Evolutionary conservation across 2,888 invertebrate genomes (phyloP).

Genomic region (Scaptomyza tumidula): DNA sequence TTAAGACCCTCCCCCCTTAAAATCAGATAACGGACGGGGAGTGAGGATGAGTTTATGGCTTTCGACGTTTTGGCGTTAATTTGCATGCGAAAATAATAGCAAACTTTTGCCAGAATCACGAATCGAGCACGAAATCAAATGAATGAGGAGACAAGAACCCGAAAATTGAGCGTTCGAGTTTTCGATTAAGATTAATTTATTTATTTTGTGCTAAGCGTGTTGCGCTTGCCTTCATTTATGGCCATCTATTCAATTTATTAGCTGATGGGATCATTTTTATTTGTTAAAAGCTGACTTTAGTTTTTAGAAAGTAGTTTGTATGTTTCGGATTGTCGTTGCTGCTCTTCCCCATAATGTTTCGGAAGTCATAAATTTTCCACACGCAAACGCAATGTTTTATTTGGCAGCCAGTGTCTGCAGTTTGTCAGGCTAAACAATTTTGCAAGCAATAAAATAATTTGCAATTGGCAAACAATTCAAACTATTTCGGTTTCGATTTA

Average conservation of each 20-base stretch:
- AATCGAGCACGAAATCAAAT: constrained; percentile 5
- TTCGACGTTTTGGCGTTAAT: constrained; percentile 42
- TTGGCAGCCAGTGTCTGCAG: constrained; percentile 37
- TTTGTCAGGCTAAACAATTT: constrained; percentile 68
- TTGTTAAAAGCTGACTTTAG: constrained; percentile 30
- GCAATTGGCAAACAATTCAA: constrained; percentile 74
- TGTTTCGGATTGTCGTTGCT: constrained; percentile 6
- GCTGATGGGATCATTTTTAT: constrained; percentile 37
- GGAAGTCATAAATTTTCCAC: constrained; percentile 72
- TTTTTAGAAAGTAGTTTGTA: constrained; percentile 77
- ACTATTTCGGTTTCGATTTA: constrained; percentile 66
- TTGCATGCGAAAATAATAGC: constrained; percentile 72
- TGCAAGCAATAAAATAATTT: constrained; percentile 76
- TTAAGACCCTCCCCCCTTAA: constrained; percentile 25
- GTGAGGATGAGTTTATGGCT: constrained; percentile 8
- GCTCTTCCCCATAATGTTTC: constrained; percentile 24
- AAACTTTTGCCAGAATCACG: constrained; percentile 36
- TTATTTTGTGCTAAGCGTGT: constrained; percentile 50
- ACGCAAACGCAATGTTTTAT: constrained; percentile 40
- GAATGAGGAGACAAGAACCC: constrained; percentile 29
- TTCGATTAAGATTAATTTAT: constrained; percentile 79
- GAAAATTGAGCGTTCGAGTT: constrained; percentile 48
- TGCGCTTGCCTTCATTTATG: constrained; percentile 32
- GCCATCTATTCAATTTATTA: constrained; percentile 56
- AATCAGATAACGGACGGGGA: background rate